Conservation (phyloP, 2,797 vertebrate genomes). For the Rhadinocentrus ornatus region DNA sequence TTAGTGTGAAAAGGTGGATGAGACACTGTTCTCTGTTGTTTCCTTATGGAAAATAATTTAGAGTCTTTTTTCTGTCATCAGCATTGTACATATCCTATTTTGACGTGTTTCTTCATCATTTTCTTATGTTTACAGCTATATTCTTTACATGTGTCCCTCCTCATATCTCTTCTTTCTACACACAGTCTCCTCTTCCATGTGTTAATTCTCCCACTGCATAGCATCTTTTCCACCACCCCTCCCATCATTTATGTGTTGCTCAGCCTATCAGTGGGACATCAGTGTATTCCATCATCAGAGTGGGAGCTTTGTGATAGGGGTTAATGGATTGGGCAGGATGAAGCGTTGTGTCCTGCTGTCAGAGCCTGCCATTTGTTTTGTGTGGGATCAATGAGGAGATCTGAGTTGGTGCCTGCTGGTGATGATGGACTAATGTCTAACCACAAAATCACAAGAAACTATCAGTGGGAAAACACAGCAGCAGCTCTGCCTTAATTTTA, state of each 20-base stretch:
- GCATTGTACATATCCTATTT: too few species aligned
- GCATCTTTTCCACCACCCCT: conserved; percentile 6
- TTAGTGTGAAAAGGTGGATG: not conserved
- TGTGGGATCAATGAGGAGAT: conserved; percentile 72
- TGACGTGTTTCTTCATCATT: too few species aligned
- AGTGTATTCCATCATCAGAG: conserved; percentile 59
- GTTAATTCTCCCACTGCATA: conserved; percentile 11
- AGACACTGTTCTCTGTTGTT: too few species aligned
- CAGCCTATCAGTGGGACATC: conserved; percentile 61
- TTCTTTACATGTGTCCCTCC: conserved; percentile 1
- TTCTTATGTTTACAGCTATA: too few species aligned
- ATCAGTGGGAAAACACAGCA: conserved; percentile 56
- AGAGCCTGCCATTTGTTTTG: conserved; percentile 71
- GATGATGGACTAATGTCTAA: conserved; percentile 70
- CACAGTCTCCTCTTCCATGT: not conserved
- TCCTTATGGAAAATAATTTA: too few species aligned
- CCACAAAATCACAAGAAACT: conserved; percentile 54
- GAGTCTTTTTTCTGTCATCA: too few species aligned
- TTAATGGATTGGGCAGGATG: conserved; percentile 76
- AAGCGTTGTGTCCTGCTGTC: conserved; percentile 67
- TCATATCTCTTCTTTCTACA: conserved; percentile 10
- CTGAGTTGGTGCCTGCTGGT: conserved; percentile 52
- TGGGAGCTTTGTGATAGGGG: conserved; percentile 65
- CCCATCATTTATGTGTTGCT: conserved; percentile 26
- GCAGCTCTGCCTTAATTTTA: conserved; percentile 49